phyloP scores from a whole-genome alignment of 2,888 invertebrate species.

The Hirtodrosophila alboralis region DNA sequence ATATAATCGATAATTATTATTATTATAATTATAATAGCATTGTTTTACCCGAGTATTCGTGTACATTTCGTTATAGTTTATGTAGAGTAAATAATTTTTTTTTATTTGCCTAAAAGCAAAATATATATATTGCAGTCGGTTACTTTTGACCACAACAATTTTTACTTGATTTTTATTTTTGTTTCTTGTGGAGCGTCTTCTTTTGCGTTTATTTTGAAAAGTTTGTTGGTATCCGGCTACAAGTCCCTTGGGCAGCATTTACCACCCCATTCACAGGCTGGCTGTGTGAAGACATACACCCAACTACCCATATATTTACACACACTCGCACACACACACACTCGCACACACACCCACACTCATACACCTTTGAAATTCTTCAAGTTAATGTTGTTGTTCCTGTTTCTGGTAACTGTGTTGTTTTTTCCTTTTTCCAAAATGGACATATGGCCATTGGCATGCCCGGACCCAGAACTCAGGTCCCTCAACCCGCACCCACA shows the following conservation, averaged over 20 bases:
- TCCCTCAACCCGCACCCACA: constrained; percentile 34
- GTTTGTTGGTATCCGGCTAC: constrained; percentile 83
- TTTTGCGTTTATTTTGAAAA: constrained; percentile 69
- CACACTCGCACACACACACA: constrained; percentile 17
- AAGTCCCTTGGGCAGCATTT: constrained; percentile 84
- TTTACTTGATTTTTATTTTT: constrained; percentile 9
- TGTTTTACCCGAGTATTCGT: too few relatives aligned
- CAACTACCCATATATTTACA: constrained; percentile 30
- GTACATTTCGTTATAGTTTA: too few relatives aligned
- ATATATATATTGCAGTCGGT: constrained; percentile 1
- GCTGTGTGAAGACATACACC: constrained; percentile 51
- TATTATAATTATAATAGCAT: too few relatives aligned
- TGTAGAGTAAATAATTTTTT: too few relatives aligned
- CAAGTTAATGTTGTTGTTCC: constrained; percentile 64
- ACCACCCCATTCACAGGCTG: constrained; percentile 82
- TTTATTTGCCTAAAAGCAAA: too few relatives aligned
- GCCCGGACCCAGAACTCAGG: constrained; percentile 21
- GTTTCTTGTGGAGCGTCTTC: constrained; percentile 51
- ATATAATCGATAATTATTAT: too few relatives aligned
- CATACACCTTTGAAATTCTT: constrained; percentile 61
- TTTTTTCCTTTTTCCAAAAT: constrained; percentile 66
- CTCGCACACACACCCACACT: constrained; percentile 28
- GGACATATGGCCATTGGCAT: constrained; percentile 79
- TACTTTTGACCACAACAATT: constrained; percentile 3
- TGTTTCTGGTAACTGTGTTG: constrained; percentile 46